Conservation (phyloP, 2,888 invertebrate species). For the Tetragnatha montana region DNA sequence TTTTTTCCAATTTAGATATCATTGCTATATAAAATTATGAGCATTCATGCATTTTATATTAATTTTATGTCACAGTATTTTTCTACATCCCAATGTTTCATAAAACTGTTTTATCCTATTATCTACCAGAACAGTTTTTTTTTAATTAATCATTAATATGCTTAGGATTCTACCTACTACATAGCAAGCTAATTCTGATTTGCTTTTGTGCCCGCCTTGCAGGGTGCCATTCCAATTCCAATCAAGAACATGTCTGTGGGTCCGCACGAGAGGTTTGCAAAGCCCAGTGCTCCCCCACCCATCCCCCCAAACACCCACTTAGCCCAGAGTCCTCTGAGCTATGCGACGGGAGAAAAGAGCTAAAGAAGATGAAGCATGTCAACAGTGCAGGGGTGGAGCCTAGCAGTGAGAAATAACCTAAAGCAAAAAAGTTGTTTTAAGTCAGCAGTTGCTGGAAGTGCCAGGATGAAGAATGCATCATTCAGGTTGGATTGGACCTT, state of each 20-base stretch:
- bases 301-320: slow-evolving; percentile 58
- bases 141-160: no score
- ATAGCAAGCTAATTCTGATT: no score
- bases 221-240: slow-evolving; percentile 67
- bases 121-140: no score
- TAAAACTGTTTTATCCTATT: no score
- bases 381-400: neutral
- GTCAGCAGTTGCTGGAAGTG: slow-evolving; percentile 10
- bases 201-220: no score
- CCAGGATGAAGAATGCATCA: neutral
- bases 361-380: slow-evolving; percentile 47
- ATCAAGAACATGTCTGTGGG: slow-evolving; percentile 43
- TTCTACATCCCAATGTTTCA: no score
- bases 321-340: slow-evolving; percentile 53
- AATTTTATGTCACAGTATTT: no score
- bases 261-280: slow-evolving; percentile 59
- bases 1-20: no score
- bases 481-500: neutral
- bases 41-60: no score
- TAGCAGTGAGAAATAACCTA: slow-evolving; percentile 25
- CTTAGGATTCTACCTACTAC: no score
- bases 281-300: slow-evolving; percentile 54
- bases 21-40: no score
- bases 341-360: slow-evolving; percentile 45
- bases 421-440: neutral